Conservation (phyloP, 2,888 invertebrate genomes). For the Drosophila kuntzei region DNA sequence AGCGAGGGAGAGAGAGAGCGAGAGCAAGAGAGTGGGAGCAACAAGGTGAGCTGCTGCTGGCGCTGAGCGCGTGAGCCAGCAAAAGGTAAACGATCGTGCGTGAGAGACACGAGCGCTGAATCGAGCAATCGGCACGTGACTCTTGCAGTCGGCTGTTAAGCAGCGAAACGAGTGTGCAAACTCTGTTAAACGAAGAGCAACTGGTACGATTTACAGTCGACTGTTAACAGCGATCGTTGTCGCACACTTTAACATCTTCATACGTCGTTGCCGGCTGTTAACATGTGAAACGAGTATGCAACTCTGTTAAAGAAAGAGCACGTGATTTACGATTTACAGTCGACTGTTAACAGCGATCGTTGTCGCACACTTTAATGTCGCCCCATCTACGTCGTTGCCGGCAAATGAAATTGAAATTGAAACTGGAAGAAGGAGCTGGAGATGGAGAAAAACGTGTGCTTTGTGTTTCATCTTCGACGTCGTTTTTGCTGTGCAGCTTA, state of each 20-base stretch:
- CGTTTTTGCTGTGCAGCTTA: slow-evolving; percentile 28
- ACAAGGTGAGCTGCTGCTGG: slow-evolving; percentile 44
- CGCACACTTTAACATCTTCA: not conserved
- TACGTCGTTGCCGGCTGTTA: not conserved
- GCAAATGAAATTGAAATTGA: slow-evolving; percentile 31
- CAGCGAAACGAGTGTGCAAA: not conserved
- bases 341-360: slow-evolving; percentile 23
- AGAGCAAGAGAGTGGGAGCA: slow-evolving; percentile 17
- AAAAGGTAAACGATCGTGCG: slow-evolving; percentile 45
- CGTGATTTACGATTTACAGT: slow-evolving; percentile 32
- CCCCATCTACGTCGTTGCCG: not conserved
- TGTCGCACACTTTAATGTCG: not conserved
- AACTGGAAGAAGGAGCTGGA: slow-evolving; percentile 2
- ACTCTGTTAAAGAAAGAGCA: slow-evolving; percentile 6
- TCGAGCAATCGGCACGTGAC: slow-evolving; percentile 8
- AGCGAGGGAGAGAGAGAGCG: slow-evolving; percentile 1
- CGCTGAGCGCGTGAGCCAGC: slow-evolving; percentile 61
- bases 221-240: slow-evolving; percentile 21
- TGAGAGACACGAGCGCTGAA: slow-evolving; percentile 32
- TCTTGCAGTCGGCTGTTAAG: slow-evolving; percentile 3
- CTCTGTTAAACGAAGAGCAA: slow-evolving; percentile 8
- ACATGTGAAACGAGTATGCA: not conserved
- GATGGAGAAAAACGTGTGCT: not conserved
- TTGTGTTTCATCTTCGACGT: not conserved
- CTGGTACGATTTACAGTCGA: slow-evolving; percentile 12